Conservation (phyloP, 2,797 vertebrate genomes). For the Pangasius sanitwongsei region DNA sequence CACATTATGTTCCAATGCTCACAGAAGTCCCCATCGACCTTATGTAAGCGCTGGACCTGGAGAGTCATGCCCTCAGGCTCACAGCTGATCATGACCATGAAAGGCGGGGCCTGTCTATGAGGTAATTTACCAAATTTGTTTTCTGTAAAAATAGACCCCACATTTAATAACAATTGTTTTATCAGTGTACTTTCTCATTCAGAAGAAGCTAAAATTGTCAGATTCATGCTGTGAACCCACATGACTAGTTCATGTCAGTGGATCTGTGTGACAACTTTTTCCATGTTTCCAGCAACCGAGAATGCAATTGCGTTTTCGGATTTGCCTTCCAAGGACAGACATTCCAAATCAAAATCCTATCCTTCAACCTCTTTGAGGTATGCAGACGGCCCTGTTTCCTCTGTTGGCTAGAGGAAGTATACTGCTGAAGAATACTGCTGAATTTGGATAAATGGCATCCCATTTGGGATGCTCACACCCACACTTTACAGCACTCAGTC, state of each 20-base stretch:
- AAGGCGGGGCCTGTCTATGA: not conserved
- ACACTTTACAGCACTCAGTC: too few species aligned
- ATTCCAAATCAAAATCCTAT: not conserved
- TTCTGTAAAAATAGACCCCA: not conserved
- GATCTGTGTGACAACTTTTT: not conserved
- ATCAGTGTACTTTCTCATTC: not conserved
- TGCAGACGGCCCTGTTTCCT: not conserved
- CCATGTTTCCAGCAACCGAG: not conserved
- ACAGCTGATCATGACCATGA: not conserved
- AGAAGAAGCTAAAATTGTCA: not conserved
- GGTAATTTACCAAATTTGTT: not conserved
- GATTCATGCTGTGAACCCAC: not conserved
- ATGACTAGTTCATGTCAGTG: not conserved
- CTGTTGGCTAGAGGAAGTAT: too few species aligned
- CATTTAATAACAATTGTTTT: not conserved
- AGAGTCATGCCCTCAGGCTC: not conserved
- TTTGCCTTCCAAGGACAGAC: not conserved
- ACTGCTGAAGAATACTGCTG: not conserved
- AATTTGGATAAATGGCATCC: not conserved
- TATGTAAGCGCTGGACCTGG: not conserved
- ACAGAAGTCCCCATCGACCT: not conserved
- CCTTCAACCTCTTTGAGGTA: not conserved
- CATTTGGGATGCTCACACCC: too few species aligned
- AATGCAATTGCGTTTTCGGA: not conserved
- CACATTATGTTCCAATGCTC: not conserved